A percentile compares a stretch with the other conserved stretches of the same genome.
phyloP scores from a whole-genome alignment of 2,888 invertebrate genomes.

The Sarcophaga variegata region DNA sequence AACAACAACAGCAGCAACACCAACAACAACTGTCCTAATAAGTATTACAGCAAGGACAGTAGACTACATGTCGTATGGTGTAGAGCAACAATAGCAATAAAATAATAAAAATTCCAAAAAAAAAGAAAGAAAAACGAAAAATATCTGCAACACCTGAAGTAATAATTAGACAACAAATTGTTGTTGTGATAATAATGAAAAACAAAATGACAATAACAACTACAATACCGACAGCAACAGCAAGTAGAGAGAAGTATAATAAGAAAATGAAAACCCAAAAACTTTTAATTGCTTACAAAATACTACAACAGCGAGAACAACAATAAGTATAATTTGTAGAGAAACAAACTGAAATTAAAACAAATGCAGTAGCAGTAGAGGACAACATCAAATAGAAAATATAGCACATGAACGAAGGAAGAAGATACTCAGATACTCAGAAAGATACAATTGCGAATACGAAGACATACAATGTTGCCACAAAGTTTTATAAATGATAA shows the following conservation, averaged over 20 bases:
- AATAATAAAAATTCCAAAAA: slow-evolving; percentile 4
- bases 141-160: slow-evolving; percentile 67
- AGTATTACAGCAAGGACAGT: slow-evolving; percentile 36
- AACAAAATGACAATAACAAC: slow-evolving; percentile 5
- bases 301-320: slow-evolving; percentile 38
- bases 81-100: not conserved
- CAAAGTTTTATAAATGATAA: no score
- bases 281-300: slow-evolving; percentile 67
- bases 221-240: no score
- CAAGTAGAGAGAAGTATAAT: not conserved
- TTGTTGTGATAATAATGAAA: slow-evolving; percentile 23
- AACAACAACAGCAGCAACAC: slow-evolving; percentile 20
- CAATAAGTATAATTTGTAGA: slow-evolving; percentile 33
- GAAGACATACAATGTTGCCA: no score
- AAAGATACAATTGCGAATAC: no score
- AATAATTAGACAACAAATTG: slow-evolving; percentile 67
- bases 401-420: not conserved
- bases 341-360: slow-evolving; percentile 15
- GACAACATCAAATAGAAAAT: not conserved
- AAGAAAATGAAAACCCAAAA: slow-evolving; percentile 20
- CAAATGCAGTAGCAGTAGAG: slow-evolving; percentile 21
- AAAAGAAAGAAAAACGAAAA: slow-evolving; percentile 38
- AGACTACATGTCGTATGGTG: not conserved
- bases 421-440: not conserved
- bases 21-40: not conserved